Evolutionary conservation across 2,797 vertebrate genomes (phyloP), one percentile per base, ranked within the genome.

Genomic region (Epinephelus coioides): DNA sequence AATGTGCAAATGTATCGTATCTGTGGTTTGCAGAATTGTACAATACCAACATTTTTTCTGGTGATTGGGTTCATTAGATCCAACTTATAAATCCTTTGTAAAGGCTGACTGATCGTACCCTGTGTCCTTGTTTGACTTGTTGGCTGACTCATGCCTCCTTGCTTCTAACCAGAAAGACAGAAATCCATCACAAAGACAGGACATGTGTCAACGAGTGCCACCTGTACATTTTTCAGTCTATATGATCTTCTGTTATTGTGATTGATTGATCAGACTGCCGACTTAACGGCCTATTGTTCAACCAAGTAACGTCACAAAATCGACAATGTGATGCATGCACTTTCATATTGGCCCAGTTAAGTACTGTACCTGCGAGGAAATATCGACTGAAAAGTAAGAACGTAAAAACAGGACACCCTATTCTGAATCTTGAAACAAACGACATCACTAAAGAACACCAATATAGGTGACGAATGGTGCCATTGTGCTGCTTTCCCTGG

Each of bases 341-440:
- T 21, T 49, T 62, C 50, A 43, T 10, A 43, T 15, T 9, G 60
- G 44, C 14, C 38, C 50, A 23, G 60, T 25, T 54, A 75, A 77
- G n/a, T 47, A 44, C 54, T 25, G 25, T 49, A 63, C 51, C 70
- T 70, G 55, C 11, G 4, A 74, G 85, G 68, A 46, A 61, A 64
- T 61, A 78, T 71, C 27, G 60, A 69, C 43, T 21, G 44, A 21
- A 76, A 76, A 57, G 61, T 50, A 23, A 6, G 30, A 70, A 70
- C 27, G 10, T 6, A 70, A 38, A n/a, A 23, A 14, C 25, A 40
- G 17, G 13, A 67, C 10, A 38, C 46, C 8, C 47, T 38, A 25
- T 69, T 76, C 77, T 71, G 49, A 83, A 80, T 72, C 76, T 64
- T 61, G 49, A 70, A 68, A 78, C 60, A 47, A 73, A 71, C 25